These are phyloP conservation scores for Parapsyche elsis DNA, from an alignment of 1,140 invertebrate species.

Conservation along the genomic window DNA sequence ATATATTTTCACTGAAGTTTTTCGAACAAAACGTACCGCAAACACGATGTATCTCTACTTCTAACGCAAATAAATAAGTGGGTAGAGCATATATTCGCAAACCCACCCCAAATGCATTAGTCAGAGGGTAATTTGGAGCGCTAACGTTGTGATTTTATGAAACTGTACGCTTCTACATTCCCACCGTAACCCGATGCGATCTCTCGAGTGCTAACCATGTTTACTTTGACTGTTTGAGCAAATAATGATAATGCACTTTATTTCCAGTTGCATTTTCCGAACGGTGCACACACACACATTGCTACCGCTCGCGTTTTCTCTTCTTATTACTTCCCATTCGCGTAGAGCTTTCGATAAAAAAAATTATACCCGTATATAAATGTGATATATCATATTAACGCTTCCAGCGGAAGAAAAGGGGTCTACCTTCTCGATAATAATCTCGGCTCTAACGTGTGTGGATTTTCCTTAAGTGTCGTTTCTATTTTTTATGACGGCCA, in stretches of 20 bases:
- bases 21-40: no score
- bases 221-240: slow-evolving; percentile 26
- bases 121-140: slow-evolving; percentile 12
- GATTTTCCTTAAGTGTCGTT: slow-evolving; percentile 28
- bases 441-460: slow-evolving; percentile 18
- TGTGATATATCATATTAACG: not conserved
- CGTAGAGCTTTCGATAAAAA: not conserved
- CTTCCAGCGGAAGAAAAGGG: not conserved
- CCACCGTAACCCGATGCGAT: slow-evolving; percentile 9
- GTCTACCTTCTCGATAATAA: slow-evolving; percentile 26
- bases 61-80: no score
- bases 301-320: no score
- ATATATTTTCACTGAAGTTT: no score
- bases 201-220: slow-evolving; percentile 18
- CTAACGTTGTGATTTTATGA: slow-evolving; percentile 36
- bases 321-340: no score
- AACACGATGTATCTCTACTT: no score
- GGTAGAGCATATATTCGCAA: no score
- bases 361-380: no score
- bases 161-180: not conserved
- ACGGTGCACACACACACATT: not conserved
- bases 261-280: slow-evolving; percentile 21
- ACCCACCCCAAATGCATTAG: no score
- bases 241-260: slow-evolving; percentile 40
- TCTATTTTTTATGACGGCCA: slow-evolving; percentile 26